phyloP scores from a whole-genome alignment of 1,140 invertebrate genomes.

The Augochlora pura region DNA sequence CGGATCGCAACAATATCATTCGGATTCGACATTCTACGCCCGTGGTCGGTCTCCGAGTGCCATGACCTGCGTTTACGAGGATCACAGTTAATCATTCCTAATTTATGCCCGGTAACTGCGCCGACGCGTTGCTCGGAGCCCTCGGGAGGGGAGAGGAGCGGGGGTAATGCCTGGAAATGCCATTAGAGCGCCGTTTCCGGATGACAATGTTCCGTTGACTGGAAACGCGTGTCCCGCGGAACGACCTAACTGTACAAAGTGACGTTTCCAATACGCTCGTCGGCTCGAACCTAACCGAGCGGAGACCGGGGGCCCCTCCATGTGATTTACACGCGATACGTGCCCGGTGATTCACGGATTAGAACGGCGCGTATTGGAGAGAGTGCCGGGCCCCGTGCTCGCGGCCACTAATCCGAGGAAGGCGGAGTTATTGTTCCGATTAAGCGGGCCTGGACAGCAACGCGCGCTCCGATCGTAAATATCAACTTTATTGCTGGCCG shows the following conservation, averaged over 20 bases:
- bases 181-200: conserved; percentile 38
- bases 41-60: conserved; percentile 10
- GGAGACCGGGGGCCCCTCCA: background rate
- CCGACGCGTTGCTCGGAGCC: background rate
- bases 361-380: background rate
- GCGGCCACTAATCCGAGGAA: background rate
- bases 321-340: background rate
- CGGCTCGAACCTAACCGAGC: background rate
- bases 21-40: conserved; percentile 26
- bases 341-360: background rate
- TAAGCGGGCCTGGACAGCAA: background rate
- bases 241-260: conserved; percentile 6
- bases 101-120: conserved; percentile 53
- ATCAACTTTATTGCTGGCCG: background rate
- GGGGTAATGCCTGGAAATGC: conserved; percentile 43
- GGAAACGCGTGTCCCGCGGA: conserved; percentile 6
- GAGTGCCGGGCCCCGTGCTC: background rate
- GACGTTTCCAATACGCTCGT: conserved; percentile 1
- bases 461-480: background rate
- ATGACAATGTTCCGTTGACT: conserved; percentile 33
- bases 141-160: conserved; percentile 28
- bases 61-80: conserved; percentile 54
- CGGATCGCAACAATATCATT: background rate
- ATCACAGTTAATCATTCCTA: conserved; percentile 62
- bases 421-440: background rate